These are phyloP conservation scores for Passer montanus DNA, from an alignment of 2,113 vertebrate species.

Conservation along the genomic window DNA sequence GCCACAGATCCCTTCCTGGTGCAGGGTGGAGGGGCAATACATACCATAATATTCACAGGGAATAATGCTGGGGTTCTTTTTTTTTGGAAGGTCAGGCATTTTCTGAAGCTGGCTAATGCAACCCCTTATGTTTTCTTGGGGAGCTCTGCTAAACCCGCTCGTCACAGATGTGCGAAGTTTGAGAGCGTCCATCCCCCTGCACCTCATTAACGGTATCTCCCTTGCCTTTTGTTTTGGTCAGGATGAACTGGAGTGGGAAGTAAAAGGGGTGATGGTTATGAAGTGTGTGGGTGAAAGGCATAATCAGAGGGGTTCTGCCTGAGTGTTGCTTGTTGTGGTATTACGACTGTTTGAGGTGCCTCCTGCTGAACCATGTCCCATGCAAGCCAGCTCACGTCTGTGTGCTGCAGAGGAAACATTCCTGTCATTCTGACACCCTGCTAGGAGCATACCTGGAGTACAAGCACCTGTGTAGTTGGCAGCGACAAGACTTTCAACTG, in stretches of 20 bases:
- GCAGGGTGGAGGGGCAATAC: not conserved
- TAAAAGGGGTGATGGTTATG: conserved; percentile 26
- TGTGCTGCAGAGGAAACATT: not conserved
- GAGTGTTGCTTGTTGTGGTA: conserved; percentile 36
- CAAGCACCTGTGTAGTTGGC: not conserved
- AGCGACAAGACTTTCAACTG: not conserved
- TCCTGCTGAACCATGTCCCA: not conserved
- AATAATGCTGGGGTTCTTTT: not conserved
- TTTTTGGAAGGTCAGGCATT: not conserved
- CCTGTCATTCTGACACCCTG: not conserved
- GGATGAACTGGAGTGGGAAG: not conserved
- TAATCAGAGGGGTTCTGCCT: not conserved
- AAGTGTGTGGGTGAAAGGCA: conserved; percentile 8
- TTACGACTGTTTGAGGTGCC: not conserved
- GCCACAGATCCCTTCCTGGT: not conserved
- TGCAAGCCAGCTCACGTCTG: not conserved
- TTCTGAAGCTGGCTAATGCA: not conserved
- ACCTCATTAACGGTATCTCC: not conserved
- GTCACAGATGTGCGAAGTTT: not conserved
- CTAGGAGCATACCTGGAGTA: not conserved
- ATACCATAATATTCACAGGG: not conserved
- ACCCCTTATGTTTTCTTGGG: not conserved
- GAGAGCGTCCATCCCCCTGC: not conserved
- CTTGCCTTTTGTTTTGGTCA: not conserved
- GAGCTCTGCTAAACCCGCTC: not conserved